These are phyloP conservation scores for Heliconius cydno DNA, from an alignment of 2,888 invertebrate genomes.

Conservation along the genomic window DNA sequence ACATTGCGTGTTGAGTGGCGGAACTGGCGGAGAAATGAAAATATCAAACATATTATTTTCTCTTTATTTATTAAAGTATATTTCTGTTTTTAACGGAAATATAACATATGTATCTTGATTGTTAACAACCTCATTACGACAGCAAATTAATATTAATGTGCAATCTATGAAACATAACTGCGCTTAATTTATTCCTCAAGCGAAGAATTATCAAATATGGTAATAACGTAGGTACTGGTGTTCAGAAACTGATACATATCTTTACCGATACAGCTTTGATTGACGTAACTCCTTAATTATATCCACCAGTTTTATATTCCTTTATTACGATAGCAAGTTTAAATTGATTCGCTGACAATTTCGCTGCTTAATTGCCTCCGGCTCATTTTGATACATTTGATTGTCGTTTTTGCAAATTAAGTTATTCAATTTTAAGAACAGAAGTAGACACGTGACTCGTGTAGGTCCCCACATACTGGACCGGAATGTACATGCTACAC, in stretches of 20 bases:
- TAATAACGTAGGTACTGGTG: not conserved
- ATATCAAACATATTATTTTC: too few species aligned
- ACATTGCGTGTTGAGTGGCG: too few species aligned
- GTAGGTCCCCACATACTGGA: not conserved
- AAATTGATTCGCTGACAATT: constrained; percentile 1
- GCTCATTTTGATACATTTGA: not conserved
- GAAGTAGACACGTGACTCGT: not conserved
- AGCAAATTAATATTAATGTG: constrained; percentile 2
- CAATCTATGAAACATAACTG: constrained; percentile 5
- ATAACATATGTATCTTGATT: not conserved
- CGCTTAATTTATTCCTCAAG: not conserved
- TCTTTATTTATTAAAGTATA: too few species aligned
- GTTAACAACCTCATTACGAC: not conserved
- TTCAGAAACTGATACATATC: constrained; percentile 1
- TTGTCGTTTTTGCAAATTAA: constrained; percentile 1
- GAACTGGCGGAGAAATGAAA: too few species aligned
- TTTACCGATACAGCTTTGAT: not conserved
- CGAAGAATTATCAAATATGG: not conserved
- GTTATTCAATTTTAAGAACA: not conserved
- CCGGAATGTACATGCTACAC: not conserved
- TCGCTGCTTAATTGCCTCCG: not conserved
- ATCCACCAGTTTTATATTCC: not conserved
- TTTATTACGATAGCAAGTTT: constrained; percentile 8
- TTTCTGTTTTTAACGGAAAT: too few species aligned
- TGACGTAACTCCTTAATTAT: constrained; percentile 15